These are phyloP conservation scores for Cremastobaeus sp. DNA, from an alignment of 2,888 invertebrate species.

Conservation along the genomic window DNA sequence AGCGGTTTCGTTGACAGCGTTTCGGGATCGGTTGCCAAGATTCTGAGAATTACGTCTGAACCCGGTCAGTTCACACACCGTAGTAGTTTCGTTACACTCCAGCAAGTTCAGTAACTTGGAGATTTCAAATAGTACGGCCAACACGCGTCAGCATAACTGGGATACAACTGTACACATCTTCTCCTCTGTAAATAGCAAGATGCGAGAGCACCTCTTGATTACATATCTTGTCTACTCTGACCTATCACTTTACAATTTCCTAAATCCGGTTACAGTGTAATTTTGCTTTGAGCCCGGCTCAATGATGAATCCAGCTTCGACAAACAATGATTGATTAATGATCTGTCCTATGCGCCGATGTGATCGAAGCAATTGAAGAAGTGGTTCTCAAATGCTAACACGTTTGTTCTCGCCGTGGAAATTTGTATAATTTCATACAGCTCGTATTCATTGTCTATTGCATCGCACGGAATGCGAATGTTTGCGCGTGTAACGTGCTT, in stretches of 20 bases:
- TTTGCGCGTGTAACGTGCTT: conserved; percentile 40
- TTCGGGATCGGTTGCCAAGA: background rate
- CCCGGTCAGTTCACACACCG: conserved; percentile 10
- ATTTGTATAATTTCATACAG: conserved; percentile 28
- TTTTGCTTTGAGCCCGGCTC: background rate
- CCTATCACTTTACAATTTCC: background rate
- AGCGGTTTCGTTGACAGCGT: background rate
- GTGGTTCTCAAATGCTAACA: background rate
- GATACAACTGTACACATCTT: conserved; percentile 12
- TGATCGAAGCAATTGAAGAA: conserved; percentile 5
- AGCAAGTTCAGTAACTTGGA: conserved; percentile 4
- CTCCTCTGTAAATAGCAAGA: conserved; percentile 4
- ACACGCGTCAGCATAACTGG: conserved; percentile 10
- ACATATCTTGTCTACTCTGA: background rate
- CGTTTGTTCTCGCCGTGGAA: conserved; percentile 4
- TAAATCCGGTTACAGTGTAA: conserved; percentile 5
- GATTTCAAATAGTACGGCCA: conserved; percentile 12
- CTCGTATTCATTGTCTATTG: conserved; percentile 14
- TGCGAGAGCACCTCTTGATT: conserved; percentile 3
- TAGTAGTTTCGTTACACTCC: conserved; percentile 5
- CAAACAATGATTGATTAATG: conserved; percentile 8
- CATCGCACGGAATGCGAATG: conserved; percentile 24
- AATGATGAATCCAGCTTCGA: background rate
- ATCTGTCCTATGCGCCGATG: background rate
- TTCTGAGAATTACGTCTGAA: no score